Base-by-base conservation (phyloP, 1,140 invertebrate species). In the Tribolium madens region DNA sequence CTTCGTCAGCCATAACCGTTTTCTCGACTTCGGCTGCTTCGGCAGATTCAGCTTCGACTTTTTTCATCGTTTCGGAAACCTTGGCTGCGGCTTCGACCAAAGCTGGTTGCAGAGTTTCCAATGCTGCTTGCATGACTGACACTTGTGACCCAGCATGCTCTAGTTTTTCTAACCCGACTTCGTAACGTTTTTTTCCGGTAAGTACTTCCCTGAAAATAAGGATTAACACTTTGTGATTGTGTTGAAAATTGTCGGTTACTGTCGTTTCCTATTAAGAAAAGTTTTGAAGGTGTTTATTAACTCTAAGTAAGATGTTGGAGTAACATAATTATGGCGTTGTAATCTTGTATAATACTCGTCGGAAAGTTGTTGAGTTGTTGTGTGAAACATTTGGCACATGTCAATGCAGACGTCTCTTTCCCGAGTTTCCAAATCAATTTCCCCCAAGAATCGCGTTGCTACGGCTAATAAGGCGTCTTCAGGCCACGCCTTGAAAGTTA, bases 281-380 rank as follows among this genome's bases (percentile, higher is more conserved):
- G 90, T 89, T 83, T 97, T 97, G 81, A 98, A 98, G 0, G 95
- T 95, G 79, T 92, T 92, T 75, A 98, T 97, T 83, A 98, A 89
- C 84, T 98, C 96, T 47, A 98, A 86, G 85, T 98, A 99, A 0
- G 96, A 97, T 0, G 96, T 97, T 0, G 97, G 96, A 0, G 97
- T 98, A 0, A 98, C 95, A 85, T 98, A 98, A 81, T 94, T 97
- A 78, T 93, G 90, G 71, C 96, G 88, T 36, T 90, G 90, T 31
- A 94, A 83, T 75, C 94, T 89, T 0, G 88, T 79, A n/a, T 91
- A 89, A 86, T 94, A 96, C 81, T 93, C 91, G 0, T 88, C 84
- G 0, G 96, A 95, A 15, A 98, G 86, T 21, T 88, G 84, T 84
- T 96, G 91, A 0, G 95, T 95, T 57, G 94, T 94, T 1, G 92